These are phyloP conservation scores for Agrilus cyanescens DNA, from an alignment of 2,888 invertebrate species.

Conservation along the genomic window DNA sequence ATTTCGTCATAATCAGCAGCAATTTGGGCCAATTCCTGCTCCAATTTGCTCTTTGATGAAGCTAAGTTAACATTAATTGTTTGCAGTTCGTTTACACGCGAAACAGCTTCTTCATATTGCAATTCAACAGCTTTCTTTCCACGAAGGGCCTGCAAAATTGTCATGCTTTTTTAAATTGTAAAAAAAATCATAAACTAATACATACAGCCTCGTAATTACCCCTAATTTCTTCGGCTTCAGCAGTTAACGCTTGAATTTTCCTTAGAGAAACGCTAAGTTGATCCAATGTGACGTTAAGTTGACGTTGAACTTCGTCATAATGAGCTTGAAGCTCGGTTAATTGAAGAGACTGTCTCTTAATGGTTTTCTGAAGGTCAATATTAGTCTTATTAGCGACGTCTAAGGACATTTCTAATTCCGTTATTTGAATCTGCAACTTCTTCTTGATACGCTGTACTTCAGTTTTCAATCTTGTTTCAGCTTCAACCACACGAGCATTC, in stretches of 20 bases:
- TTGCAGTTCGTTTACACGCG: constrained; percentile 88
- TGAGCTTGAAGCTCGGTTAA: constrained; percentile 84
- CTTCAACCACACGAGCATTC: constrained; percentile 88
- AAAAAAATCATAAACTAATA: constrained; percentile 9
- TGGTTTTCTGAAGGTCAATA: constrained; percentile 92
- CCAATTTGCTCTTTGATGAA: constrained; percentile 88
- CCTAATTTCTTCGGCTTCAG: constrained; percentile 92
- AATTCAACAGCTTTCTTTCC: constrained; percentile 84
- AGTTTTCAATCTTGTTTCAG: constrained; percentile 90
- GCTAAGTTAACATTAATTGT: constrained; percentile 92
- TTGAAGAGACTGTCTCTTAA: constrained; percentile 94
- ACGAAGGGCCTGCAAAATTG: constrained; percentile 61
- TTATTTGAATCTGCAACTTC: constrained; percentile 97
- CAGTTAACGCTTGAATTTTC: constrained; percentile 80
- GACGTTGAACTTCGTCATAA: constrained; percentile 93
- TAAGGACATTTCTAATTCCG: constrained; percentile 90
- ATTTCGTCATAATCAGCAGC: constrained; percentile 97
- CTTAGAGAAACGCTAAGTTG: constrained; percentile 85
- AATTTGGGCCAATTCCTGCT: constrained; percentile 82
- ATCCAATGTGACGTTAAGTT: constrained; percentile 89
- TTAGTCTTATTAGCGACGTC: constrained; percentile 98
- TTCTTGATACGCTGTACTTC: constrained; percentile 96
- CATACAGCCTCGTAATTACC: constrained; percentile 74
- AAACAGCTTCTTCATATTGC: constrained; percentile 79
- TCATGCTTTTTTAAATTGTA: background rate